phyloP scores from a whole-genome alignment of 2,797 vertebrate species.

The Natrix natrix region DNA sequence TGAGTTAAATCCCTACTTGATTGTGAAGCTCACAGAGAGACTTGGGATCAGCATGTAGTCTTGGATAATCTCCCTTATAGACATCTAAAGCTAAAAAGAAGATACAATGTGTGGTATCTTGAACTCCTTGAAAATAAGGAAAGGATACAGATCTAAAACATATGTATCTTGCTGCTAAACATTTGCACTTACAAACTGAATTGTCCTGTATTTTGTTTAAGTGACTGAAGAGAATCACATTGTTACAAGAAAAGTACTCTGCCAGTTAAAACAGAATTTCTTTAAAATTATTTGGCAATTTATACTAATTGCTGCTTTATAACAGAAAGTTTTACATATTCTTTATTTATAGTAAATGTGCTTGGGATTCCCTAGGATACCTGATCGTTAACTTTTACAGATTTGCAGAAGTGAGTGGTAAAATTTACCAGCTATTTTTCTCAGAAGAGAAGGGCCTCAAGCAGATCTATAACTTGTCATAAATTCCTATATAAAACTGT shows the following conservation, averaged over 20 bases:
- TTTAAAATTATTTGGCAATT: conserved; percentile 9
- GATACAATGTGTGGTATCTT: neutral
- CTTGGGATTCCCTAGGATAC: conserved; percentile 43
- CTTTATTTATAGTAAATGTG: conserved; percentile 46
- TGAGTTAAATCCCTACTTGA: neutral
- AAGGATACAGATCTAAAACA: neutral
- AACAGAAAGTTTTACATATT: conserved; percentile 37
- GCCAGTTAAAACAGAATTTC: neutral
- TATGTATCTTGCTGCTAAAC: neutral
- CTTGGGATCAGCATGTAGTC: neutral
- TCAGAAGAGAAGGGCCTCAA: conserved; percentile 53
- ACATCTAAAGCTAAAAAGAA: neutral
- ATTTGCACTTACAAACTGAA: neutral
- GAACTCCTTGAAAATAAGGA: neutral
- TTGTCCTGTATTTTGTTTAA: neutral
- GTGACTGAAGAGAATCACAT: conserved; percentile 30
- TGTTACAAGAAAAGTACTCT: neutral
- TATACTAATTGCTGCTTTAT: conserved; percentile 16
- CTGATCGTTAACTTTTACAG: conserved; percentile 35
- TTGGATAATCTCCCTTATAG: neutral
- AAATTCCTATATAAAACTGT: neutral
- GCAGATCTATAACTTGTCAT: conserved; percentile 2
- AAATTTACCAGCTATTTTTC: conserved; percentile 45
- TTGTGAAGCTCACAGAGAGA: neutral
- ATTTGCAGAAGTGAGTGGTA: conserved; percentile 40